These are phyloP conservation scores for Emydocephalus ijimae DNA, from an alignment of 2,113 vertebrate species.

Conservation along the genomic window DNA sequence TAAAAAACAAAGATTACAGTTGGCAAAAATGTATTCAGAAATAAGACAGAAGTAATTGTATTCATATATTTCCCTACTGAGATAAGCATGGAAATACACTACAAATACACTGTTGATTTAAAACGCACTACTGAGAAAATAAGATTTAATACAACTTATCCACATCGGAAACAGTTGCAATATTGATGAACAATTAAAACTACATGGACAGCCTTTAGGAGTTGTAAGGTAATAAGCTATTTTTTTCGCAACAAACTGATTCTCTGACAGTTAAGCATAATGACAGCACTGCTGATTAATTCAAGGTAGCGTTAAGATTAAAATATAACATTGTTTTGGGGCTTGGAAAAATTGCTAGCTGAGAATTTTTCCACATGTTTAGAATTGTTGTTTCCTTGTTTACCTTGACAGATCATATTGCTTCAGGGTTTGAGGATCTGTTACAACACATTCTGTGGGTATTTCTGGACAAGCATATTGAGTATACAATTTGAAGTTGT, in stretches of 20 bases:
- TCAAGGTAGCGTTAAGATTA: background rate
- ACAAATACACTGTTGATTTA: background rate
- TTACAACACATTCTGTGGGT: conserved; percentile 87
- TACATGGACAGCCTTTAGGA: background rate
- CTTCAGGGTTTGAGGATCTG: conserved; percentile 74
- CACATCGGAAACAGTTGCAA: background rate
- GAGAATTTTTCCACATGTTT: background rate
- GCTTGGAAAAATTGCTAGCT: background rate
- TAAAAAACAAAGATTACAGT: background rate
- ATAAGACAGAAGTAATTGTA: background rate
- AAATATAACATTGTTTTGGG: background rate
- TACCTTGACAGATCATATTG: conserved; percentile 96
- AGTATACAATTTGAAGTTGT: conserved; percentile 95
- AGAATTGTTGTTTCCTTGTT: background rate
- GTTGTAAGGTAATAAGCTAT: background rate
- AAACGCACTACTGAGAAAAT: background rate
- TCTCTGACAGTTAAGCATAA: background rate
- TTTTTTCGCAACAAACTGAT: background rate
- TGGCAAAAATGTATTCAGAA: background rate
- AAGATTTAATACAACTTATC: background rate
- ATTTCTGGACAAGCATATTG: conserved; percentile 89
- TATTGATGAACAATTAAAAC: background rate
- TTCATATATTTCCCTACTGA: background rate
- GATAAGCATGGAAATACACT: background rate
- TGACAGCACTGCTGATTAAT: background rate